These are phyloP conservation scores for Petrocephalus sullivani DNA, from an alignment of 2,797 vertebrate species.

Conservation along the genomic window DNA sequence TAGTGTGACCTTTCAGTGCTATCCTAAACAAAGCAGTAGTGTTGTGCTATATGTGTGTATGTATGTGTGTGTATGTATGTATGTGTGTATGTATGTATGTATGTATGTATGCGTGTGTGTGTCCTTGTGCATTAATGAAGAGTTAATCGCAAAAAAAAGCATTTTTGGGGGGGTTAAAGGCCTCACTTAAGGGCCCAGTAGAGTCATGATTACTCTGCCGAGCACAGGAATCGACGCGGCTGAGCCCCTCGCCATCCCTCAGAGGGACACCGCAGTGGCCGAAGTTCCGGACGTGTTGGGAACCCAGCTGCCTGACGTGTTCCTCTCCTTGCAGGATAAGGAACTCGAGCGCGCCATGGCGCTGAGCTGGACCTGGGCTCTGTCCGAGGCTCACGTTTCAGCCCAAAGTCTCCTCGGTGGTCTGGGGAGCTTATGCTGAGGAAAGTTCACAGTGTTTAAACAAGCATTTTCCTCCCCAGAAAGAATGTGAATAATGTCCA, in stretches of 20 bases:
- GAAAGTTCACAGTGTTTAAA: conserved; percentile 21
- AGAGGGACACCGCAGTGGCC: not conserved
- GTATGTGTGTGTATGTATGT: not conserved
- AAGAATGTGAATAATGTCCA: conserved; percentile 21
- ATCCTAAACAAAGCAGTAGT: not conserved
- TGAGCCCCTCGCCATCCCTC: too few relatives aligned
- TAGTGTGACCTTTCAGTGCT: not conserved
- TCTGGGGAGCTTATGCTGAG: not conserved
- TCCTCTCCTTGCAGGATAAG: not conserved
- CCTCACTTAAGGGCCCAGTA: not conserved
- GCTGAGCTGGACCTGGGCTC: not conserved
- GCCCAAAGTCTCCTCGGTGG: not conserved
- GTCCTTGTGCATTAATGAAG: not conserved
- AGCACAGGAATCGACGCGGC: not conserved
- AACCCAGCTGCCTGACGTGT: not conserved
- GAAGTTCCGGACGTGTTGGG: not conserved
- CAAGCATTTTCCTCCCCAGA: not conserved
- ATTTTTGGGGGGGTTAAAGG: not conserved
- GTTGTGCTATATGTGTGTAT: not conserved
- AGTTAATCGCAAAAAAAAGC: not conserved
- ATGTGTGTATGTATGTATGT: too few relatives aligned
- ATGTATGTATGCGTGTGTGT: not conserved
- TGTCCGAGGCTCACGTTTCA: not conserved
- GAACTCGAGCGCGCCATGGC: not conserved
- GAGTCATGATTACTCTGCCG: not conserved